Conservation (phyloP, 2,888 invertebrate species). For the Drosophila atroscutellata region DNA sequence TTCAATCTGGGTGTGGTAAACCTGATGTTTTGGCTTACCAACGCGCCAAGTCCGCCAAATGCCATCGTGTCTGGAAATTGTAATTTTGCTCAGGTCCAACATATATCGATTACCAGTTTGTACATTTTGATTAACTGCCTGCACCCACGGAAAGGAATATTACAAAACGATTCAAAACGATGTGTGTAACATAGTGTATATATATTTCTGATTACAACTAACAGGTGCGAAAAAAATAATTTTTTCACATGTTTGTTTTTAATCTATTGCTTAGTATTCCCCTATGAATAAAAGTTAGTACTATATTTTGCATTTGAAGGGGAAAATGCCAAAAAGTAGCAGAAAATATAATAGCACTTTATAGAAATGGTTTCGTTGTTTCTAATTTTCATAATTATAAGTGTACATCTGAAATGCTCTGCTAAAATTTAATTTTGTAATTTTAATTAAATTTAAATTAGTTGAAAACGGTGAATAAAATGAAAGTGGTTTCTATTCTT, state of each 20-base stretch:
- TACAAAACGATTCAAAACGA: not conserved
- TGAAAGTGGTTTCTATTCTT: not conserved
- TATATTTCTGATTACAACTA: not conserved
- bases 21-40: constrained; percentile 31
- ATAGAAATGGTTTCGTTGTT: not conserved
- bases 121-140: not conserved
- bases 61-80: constrained; percentile 56
- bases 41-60: constrained; percentile 34
- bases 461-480: not conserved
- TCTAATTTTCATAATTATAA: not conserved
- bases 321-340: not conserved
- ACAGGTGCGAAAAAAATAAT: not conserved
- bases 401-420: no score
- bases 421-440: not conserved
- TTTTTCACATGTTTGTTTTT: not conserved
- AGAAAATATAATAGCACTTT: not conserved
- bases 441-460: not conserved
- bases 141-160: not conserved
- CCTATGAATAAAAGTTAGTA: not conserved
- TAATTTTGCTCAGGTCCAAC: constrained; percentile 46
- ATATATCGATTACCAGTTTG: constrained; percentile 38
- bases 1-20: constrained; percentile 52
- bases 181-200: not conserved
- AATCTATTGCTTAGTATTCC: not conserved
- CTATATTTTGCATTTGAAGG: not conserved